Evolutionary conservation across 2,888 invertebrate species (phyloP), one percentile per base, ranked within the genome.

Genomic region (Reticulitermes lucifugus): DNA sequence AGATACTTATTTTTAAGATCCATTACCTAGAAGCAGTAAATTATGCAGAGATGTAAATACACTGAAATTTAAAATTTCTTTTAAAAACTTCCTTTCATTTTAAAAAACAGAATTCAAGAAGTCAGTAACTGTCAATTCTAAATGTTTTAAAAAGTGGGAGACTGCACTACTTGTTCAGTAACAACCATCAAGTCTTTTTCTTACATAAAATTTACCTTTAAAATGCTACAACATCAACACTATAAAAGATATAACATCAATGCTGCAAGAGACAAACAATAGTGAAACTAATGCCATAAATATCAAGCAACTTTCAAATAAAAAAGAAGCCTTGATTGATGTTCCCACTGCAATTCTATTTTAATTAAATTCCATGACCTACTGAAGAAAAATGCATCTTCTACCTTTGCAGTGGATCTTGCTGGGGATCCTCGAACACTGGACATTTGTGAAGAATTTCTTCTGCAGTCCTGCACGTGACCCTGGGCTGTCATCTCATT

Each of bases 351-450:
- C 73, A 73, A 14, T 9, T 73, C 12, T 41, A 73, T 10, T 73
- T 29, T 41, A 6, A 22, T 73, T 22, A 41, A 73, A 73, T 35
- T 41, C 35, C 5, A 29, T 73, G 73, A 21, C 3, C 65, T 65
- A 60, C 22, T 22, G 5, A 65, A 65, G 55, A 55, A 65, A 65
- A 65, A 65, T 25, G n/a, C 65, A 65, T 65, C 46, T 77, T 77
- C 77, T 77, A 77, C 77, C 77, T 77, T 77, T 77, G 77, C 10
- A 46, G 77, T 46, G 41, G 77, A 51, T 46, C 46, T 81, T 35
- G 81, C 70, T 60, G 81, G 81, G n/a, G 81, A 81, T n/a, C 81
- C 70, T 41, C 59, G 81, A 65, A 70, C n/a, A 41, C 81, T 81
- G 35, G 81, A 81, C 46, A 70, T 43, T 14, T 43, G 70, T 43